Evolutionary conservation across 2,113 vertebrate species (phyloP), one percentile per base, ranked within the genome.

Genomic region (Malurus elegans): DNA sequence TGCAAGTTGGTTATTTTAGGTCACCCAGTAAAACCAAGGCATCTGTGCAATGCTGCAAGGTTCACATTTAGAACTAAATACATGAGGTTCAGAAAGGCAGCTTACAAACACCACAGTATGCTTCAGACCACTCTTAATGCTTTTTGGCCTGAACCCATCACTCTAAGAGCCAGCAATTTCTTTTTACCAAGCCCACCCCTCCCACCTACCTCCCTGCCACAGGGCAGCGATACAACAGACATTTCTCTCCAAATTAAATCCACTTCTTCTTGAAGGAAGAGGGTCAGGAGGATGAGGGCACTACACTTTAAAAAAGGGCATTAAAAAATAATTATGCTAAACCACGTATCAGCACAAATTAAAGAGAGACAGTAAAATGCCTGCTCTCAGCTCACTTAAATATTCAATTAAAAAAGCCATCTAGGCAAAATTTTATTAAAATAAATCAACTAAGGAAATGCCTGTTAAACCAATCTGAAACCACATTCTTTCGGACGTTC

Each of bases 301-400:
- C 38, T 13, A 44, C 18, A 53, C 47, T 94, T 93, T 88, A 42
- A 23, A 83, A 90, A 66, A 44, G 29, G 40, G 28, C 64, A 89
- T 91, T 86, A 90, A 89, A 93, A 96, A 96, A 95, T 90, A 79
- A 92, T 92, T 93, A 94, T 74, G 56, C 44, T 78, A 84, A 94
- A 74, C 61, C 60, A 92, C 0, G 1, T 92, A 89, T 84, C 80
- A 86, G 89, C 64, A 86, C 64, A 93, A 95, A 92, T 92, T 80
- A 94, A 86, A 92, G 64, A 92, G 17, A 70, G 67, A 56, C 51
- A 70, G 64, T 70, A 86, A 95, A 95, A 89, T 9, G 69, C 34
- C 38, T 51, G 21, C 84, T 87, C 81, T 89, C 76, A 81, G 36
- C 65, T 71, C 74, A 34, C 76, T 95, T 78, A 84, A 81, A 91